Evolutionary conservation across 2,888 invertebrate genomes (phyloP).

Genomic region (Eretmocerus hayati): DNA sequence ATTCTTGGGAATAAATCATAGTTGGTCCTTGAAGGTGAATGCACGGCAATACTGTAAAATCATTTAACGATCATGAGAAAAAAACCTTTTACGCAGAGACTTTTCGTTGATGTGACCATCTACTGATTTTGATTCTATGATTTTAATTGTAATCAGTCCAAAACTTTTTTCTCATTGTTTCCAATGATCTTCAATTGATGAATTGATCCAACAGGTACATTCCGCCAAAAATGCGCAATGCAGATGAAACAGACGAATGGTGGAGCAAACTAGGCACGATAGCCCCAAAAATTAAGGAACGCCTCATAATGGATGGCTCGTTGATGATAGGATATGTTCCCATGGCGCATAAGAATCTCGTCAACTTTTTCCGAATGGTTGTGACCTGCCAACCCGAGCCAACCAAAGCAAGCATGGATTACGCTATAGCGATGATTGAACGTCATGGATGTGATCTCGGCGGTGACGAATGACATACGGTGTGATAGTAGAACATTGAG

Average conservation of each 20-base stretch:
- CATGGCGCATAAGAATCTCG: conserved; percentile 53
- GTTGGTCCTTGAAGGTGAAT: too few species aligned
- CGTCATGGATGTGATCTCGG: conserved; percentile 50
- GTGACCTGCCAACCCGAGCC: conserved; percentile 65
- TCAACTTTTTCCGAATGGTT: conserved; percentile 72
- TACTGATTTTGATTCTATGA: too few species aligned
- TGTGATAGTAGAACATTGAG: too few species aligned
- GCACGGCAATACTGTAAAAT: too few species aligned
- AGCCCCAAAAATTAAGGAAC: conserved; percentile 66
- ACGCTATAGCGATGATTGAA: conserved; percentile 60
- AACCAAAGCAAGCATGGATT: conserved; percentile 54
- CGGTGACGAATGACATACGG: not conserved
- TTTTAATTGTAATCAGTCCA: too few species aligned
- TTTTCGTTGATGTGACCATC: too few species aligned
- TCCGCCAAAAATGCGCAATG: conserved; percentile 49
- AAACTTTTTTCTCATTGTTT: too few species aligned
- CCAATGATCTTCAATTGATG: too few species aligned
- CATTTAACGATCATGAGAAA: too few species aligned
- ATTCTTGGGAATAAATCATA: too few species aligned
- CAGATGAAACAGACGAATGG: conserved; percentile 49
- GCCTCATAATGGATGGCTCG: conserved; percentile 57
- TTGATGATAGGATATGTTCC: conserved; percentile 76
- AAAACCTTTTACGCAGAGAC: too few species aligned
- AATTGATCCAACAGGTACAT: conserved; percentile 59
- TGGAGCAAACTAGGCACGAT: conserved; percentile 50